Evolutionary conservation across 1,140 invertebrate genomes (phyloP), one percentile per base, ranked within the genome.

Genomic region (Dolichoris vasculosae): DNA sequence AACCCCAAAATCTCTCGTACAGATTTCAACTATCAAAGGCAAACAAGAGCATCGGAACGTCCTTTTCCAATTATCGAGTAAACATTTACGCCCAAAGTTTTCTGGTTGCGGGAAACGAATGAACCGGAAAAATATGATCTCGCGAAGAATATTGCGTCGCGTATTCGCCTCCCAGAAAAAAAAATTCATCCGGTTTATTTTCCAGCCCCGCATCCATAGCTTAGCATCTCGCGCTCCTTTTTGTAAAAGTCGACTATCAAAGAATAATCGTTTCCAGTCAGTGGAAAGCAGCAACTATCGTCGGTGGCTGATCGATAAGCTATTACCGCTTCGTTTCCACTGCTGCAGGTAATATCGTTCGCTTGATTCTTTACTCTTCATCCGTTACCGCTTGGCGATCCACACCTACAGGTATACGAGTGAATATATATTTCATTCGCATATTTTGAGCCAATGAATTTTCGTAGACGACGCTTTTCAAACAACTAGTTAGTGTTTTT

Each of bases 281-380:
- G 43, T 55, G 3, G n/a, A 30, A 30, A 86, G 85, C 80, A 17
- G 7, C 87, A 87, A 88, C 86, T 85, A 86, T 63, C 40, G 48
- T 32, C 87, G 84, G 73, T 81, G 43, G 86, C 79, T 88, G 88
- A 89, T 89, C 89, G 89, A 89, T 89, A 89, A 88, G 86, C 88
- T 87, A 89, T 89, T 88, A 89, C 86, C 83, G 84, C 87, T 63
- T 69, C 63, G 35, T 51, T 38, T 30, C 55, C 20, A 32, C 15
- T 63, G 51, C 51, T 23, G 69, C 40, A 55, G 78, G 83, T 86
- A 87, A 89, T 89, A 87, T 87, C 78, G 55, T 69, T 87, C 86
- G 75, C 82, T 86, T 82, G 81, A 76, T 83, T 86, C 83, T 89
- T 89, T 87, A 80, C 86, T 67, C 64, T 87, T 82, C 11, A 32